A percentile compares a stretch with the other conserved stretches of the same genome.
Evolutionary conservation across 2,113 vertebrate species (phyloP).

Genomic region (Regulus satrapa): DNA sequence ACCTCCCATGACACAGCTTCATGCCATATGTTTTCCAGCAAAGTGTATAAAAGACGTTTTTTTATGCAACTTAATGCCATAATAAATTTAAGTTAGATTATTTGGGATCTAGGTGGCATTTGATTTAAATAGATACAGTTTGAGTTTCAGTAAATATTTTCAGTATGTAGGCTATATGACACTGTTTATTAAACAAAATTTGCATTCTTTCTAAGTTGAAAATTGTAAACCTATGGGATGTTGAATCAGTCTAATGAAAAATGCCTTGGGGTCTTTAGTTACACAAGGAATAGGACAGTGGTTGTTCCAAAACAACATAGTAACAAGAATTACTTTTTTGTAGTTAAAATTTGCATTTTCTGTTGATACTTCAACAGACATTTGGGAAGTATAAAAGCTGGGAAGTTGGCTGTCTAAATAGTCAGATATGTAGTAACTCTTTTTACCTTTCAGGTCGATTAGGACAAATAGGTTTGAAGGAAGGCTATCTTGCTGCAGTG

Average conservation of each 20-base stretch:
- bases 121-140: neutral
- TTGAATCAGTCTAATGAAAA: neutral
- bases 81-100: neutral
- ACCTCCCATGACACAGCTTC: neutral
- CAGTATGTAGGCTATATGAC: neutral
- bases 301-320: neutral
- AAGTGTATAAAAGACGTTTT: neutral
- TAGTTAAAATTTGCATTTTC: neutral
- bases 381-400: neutral
- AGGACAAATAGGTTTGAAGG: conserved; percentile 88
- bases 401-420: neutral
- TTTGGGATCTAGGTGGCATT: neutral
- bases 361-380: neutral
- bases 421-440: neutral
- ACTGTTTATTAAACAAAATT: neutral
- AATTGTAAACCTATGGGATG: neutral
- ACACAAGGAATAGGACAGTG: neutral
- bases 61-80: neutral
- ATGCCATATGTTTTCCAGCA: neutral
- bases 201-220: neutral
- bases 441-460: conserved; percentile 77
- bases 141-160: neutral
- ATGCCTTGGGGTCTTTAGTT: neutral
- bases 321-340: neutral
- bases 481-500: conserved; percentile 80